phyloP scores from a whole-genome alignment of 2,797 vertebrate species.

The Peromyscus eremicus region DNA sequence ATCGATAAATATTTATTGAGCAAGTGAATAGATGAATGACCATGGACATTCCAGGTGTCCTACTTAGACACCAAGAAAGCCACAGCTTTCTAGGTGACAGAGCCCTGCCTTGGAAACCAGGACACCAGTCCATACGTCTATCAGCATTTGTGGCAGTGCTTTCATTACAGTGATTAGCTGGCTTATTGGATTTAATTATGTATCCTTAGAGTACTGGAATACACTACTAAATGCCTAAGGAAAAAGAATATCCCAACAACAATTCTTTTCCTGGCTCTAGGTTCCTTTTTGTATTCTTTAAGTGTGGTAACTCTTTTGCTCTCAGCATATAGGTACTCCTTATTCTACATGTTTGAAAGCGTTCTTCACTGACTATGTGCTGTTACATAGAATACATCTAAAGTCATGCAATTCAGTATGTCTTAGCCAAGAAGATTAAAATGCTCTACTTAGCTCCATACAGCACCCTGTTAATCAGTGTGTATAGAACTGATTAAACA shows the following conservation, averaged over 20 bases:
- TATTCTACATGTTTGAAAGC: constrained; percentile 65
- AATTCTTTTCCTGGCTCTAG: constrained; percentile 16
- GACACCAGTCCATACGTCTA: neutral
- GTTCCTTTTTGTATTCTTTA: constrained; percentile 14
- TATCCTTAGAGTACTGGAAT: constrained; percentile 36
- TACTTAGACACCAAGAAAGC: constrained; percentile 37
- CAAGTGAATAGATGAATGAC: neutral
- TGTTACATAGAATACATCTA: constrained; percentile 46
- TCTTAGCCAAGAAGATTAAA: constrained; percentile 71
- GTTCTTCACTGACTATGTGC: constrained; percentile 55
- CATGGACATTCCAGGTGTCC: neutral
- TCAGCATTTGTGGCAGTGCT: constrained; percentile 36
- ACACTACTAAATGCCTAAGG: constrained; percentile 26
- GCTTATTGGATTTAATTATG: constrained; percentile 60
- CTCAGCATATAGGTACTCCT: neutral
- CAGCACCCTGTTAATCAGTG: constrained; percentile 63
- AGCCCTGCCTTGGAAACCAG: constrained; percentile 33
- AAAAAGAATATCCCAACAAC: constrained; percentile 23
- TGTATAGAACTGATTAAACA: constrained; percentile 27
- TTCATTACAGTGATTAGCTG: constrained; percentile 37
- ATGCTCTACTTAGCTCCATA: constrained; percentile 57
- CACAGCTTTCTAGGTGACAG: neutral
- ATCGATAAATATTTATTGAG: constrained; percentile 49
- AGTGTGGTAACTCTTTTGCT: constrained; percentile 26
- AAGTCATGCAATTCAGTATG: constrained; percentile 68